phyloP scores from a whole-genome alignment of 2,797 vertebrate species.

The Falco concolor region DNA sequence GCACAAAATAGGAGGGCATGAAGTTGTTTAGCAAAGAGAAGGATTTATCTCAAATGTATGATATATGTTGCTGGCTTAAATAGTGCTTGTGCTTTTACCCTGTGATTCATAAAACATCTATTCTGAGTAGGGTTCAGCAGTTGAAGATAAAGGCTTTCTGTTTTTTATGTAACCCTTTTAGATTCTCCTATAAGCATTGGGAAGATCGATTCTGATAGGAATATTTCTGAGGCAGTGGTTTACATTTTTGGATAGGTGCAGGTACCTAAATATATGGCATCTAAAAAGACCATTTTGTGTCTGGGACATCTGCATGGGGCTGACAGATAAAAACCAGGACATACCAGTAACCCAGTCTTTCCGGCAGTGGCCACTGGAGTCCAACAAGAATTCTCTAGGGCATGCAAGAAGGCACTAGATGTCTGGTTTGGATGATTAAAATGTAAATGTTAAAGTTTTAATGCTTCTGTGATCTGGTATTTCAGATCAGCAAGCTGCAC shows the following conservation, averaged over 20 bases:
- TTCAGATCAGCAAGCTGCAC: neutral
- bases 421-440: neutral
- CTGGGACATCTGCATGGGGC: neutral
- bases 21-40: neutral
- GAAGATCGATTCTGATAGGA: neutral
- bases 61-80: slow-evolving; percentile 69
- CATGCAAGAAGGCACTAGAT: neutral
- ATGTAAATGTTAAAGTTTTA: neutral
- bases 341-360: neutral
- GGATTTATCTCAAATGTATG: slow-evolving; percentile 25
- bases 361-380: neutral
- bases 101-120: slow-evolving; percentile 6
- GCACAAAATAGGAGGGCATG: neutral
- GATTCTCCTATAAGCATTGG: neutral
- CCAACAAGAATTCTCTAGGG: neutral
- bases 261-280: neutral
- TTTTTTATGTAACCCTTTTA: slow-evolving; percentile 8
- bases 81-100: slow-evolving; percentile 59
- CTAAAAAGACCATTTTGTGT: neutral
- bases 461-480: neutral
- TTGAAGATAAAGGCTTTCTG: neutral
- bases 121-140: neutral
- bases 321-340: neutral
- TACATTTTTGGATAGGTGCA: neutral
- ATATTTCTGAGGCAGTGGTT: neutral